Percentiles rank a stretch among this genome's conserved stretches.
These are phyloP conservation scores for Hedya salicella DNA, from an alignment of 2,888 invertebrate genomes.

Conservation along the genomic window DNA sequence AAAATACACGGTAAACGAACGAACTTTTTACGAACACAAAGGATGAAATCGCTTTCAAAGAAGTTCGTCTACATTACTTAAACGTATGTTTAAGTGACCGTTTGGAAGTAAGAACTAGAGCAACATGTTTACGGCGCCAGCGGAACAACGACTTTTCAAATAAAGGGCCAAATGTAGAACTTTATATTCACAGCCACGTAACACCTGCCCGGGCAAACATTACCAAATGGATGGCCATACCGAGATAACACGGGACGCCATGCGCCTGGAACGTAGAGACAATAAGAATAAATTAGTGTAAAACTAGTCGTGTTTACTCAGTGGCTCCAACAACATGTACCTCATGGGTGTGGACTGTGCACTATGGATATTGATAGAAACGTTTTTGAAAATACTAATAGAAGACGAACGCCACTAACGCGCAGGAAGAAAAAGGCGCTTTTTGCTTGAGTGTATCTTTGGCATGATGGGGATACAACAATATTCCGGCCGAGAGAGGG, in stretches of 20 bases:
- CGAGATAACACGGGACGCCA: constrained; percentile 41
- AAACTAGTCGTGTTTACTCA: constrained; percentile 49
- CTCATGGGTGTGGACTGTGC: not conserved
- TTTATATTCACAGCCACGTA: constrained; percentile 57
- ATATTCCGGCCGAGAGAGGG: too few relatives aligned
- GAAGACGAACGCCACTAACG: too few relatives aligned
- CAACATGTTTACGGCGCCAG: constrained; percentile 43
- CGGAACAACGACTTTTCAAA: constrained; percentile 55
- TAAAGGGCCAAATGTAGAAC: constrained; percentile 54
- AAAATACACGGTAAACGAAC: not conserved
- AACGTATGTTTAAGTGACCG: constrained; percentile 4
- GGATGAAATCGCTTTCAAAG: not conserved
- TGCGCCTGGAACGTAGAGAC: constrained; percentile 52
- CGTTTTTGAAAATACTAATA: not conserved
- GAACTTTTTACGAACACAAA: not conserved
- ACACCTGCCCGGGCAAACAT: constrained; percentile 56
- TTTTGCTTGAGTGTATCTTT: too few relatives aligned
- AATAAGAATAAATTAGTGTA: constrained; percentile 57
- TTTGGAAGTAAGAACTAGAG: constrained; percentile 15
- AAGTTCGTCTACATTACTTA: constrained; percentile 14
- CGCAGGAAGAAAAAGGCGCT: too few relatives aligned
- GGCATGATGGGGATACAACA: too few relatives aligned
- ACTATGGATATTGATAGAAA: not conserved
- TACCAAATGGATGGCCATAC: constrained; percentile 3
- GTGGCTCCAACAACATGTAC: constrained; percentile 38